phyloP scores from a whole-genome alignment of 2,113 vertebrate species.

The Chaenogobius annularis region DNA sequence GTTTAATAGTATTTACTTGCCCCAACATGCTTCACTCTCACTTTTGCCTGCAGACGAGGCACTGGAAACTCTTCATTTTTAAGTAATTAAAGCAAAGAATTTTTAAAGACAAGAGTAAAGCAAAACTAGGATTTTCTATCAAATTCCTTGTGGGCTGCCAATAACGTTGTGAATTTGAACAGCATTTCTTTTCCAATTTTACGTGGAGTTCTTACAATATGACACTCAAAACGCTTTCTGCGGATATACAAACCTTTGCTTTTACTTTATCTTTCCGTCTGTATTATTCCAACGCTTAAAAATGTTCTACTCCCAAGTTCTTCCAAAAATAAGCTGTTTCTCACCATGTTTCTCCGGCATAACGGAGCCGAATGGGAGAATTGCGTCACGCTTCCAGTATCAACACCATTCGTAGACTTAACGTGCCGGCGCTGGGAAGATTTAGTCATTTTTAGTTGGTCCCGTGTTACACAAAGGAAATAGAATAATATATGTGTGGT shows the following conservation, averaged over 20 bases:
- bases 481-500: constrained; percentile 4
- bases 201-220: neutral
- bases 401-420: neutral
- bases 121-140: too few relatives aligned
- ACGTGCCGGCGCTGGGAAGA: neutral
- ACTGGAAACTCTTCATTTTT: too few relatives aligned
- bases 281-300: neutral
- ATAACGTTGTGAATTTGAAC: too few relatives aligned
- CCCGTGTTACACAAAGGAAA: neutral
- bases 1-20: too few relatives aligned
- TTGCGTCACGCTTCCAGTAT: neutral
- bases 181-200: too few relatives aligned
- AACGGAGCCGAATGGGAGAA: neutral
- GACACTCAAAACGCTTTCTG: too few relatives aligned
- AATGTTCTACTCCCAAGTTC: neutral
- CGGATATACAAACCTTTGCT: neutral
- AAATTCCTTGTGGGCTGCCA: too few relatives aligned
- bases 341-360: neutral
- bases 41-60: neutral
- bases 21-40: neutral
- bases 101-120: neutral
- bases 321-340: neutral
- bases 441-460: constrained; percentile 6
- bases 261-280: neutral
- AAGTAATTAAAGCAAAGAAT: neutral